Base-by-base conservation (phyloP, 2,888 invertebrate species). In the Pyrgus malvae region DNA sequence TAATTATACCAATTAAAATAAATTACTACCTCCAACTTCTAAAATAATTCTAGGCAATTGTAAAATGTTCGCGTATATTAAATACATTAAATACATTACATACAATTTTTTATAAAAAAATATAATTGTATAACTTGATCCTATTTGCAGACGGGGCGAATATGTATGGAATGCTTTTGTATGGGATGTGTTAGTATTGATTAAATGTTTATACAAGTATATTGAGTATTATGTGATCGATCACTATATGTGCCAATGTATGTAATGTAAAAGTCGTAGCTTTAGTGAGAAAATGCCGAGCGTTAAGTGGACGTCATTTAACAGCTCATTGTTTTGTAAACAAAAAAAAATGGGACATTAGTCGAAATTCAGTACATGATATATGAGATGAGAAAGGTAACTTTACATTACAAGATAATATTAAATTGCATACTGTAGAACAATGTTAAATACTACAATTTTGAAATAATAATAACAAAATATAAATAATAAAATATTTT, bases 241-340 rank as follows among this genome's bases (percentile, higher is more conserved):
- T 84, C 78, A 79, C 72, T 72, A 63, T 70, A 78, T 84, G 88
- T 88, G 88, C 88, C 88, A 88, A 88, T 83, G 73, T 83, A 37
- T 8, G 2, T 8, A 16, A 77, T 72, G 72, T 74, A 78, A 80
- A 80, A 79, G 77, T 81, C 78, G 70, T 80, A 79, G 73, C 63
- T 59, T 75, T 72, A 7, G 21, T 21, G 12, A 14, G 12, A 14
- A 9, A 9, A 21, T 8, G 4, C 9, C 3, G 17, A 51, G 50
- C 50, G 19, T 44, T 37, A 27, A 27, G 37, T 42, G 12, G 35
- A 33, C 16, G n/a, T 35, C 2, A n/a, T n/a, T n/a, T n/a, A n/a
- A n/a, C n/a, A n/a, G n/a, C n/a, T 35, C 12, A n/a, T 14, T 8
- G 33, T 33, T 35, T 16, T 2, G 8, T 9, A 16, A 14, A 16